Base-by-base conservation (phyloP, 2,113 vertebrate genomes). In the Alaudala cheleensis region DNA sequence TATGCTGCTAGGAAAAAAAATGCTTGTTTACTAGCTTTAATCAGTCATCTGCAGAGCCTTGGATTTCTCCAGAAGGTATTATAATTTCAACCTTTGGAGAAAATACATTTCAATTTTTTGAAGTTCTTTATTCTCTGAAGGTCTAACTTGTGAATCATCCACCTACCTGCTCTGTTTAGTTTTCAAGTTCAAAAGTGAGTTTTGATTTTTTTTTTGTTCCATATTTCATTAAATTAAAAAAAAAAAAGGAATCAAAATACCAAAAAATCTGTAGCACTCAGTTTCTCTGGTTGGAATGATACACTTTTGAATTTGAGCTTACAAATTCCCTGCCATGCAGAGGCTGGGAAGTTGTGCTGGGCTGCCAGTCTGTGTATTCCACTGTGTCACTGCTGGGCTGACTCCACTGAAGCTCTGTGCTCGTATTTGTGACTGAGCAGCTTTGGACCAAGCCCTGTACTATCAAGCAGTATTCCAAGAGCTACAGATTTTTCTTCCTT, bases 61-160 rank as follows among this genome's bases (percentile, higher is more conserved):
- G 29, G 42, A 39, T 94, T 86, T 94, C 22, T 90, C 26, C 40
- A 42, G 49, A 26, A 34, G 28, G 10, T 51, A 16, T 73, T 90
- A 28, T 28, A 80, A 61, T 51, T 77, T 4, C 5, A 60, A 58
- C 9, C 14, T 84, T 64, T 71, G 50, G 66, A 76, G 60, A 88
- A 88, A 81, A 88, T 51, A 37, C 10, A 28, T 73, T 77, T 40
- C 31, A 40, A 3, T 78, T 81, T 50, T 64, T 66, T 86, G 29
- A 67, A 74, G n/a, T 40, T 67, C 79, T 93, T 88, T 93, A 20
- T 69, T 81, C 12, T 79, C 40, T 88, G 13, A 80, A 80, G 56
- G n/a, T 82, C 31, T 84, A 31, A 71, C 29, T 56, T 82, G 26
- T 90, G 90, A 88, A 15, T 93, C 92, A 83, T 80, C 53, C 40